Evolutionary conservation across 1,140 invertebrate genomes (phyloP), one percentile per base, ranked within the genome.

Genomic region (Drosophila santomea): DNA sequence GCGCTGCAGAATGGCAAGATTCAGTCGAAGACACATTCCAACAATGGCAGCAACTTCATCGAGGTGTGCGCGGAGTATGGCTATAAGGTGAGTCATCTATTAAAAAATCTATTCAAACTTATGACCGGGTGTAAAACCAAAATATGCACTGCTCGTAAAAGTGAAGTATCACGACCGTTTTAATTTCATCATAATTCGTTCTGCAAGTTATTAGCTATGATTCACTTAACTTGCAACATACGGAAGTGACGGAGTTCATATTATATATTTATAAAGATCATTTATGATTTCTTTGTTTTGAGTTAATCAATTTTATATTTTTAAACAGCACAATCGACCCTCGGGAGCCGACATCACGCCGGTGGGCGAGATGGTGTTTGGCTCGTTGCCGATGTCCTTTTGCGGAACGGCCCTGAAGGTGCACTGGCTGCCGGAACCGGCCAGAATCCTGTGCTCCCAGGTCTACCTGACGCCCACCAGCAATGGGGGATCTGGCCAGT

Each of bases 311-410:
- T 50, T 4, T 17, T 0, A 4, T 12, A 17, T 20, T 58, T 44
- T 8, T 39, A 77, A 86, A 11, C 83, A 95, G 95, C 94, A 94
- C 80, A 93, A 93, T 83, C 94, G 94, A 52, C 94, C 95, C 76
- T 93, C 94, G 72, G 93, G 95, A 47, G 47, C 83, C n/a, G 97
- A 98, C 92, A 94, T 95, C 14, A 95, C 94, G 62, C 93, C 95
- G 36, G 93, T 98, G 74, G 96, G 96, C 74, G 97, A 98, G 94
- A 97, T 98, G 95, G 95, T 98, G 78, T 98, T 98, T 92, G 97
- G 97, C 3, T 95, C 96, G 3, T 96, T 97, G 32, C 96, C 96
- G 0, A 96, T 98, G 95, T 96, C 96, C 66, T 97, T 95, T 93
- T 95, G 95, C 83, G 97, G 96, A 47, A 95, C 96, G 7, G 95